Evolutionary conservation across 1,140 invertebrate genomes (phyloP).

Genomic region (Zaprionus davidi): DNA sequence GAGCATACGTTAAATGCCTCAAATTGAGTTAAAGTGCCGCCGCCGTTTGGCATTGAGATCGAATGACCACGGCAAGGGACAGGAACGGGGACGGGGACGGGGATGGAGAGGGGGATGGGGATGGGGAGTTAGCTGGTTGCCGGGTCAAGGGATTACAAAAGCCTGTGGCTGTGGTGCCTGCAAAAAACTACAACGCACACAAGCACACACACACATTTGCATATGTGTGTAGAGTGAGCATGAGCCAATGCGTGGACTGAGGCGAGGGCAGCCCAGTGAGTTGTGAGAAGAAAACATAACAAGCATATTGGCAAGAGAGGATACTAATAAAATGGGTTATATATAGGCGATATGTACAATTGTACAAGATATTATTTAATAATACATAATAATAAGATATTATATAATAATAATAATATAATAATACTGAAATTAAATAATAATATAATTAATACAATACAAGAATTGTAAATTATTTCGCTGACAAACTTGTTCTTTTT

Average conservation of each 20-base stretch:
- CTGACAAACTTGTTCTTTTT: no score
- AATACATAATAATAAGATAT: no score
- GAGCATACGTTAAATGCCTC: slow-evolving; percentile 84
- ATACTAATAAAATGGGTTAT: background rate
- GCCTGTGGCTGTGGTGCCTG: slow-evolving; percentile 59
- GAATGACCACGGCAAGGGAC: slow-evolving; percentile 16
- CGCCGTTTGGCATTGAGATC: slow-evolving; percentile 55
- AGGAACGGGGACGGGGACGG: background rate
- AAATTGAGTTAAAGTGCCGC: slow-evolving; percentile 83
- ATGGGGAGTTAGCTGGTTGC: background rate
- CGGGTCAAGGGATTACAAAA: slow-evolving; percentile 55
- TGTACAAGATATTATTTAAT: no score
- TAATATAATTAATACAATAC: no score
- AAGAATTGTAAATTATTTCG: background rate
- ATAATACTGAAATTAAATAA: no score
- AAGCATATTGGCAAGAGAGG: background rate
- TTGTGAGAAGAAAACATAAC: background rate
- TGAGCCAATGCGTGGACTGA: background rate
- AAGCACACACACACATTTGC: background rate
- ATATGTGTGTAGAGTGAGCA: slow-evolving; percentile 26
- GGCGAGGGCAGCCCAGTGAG: background rate
- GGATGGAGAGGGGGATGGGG: no score
- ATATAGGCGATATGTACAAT: background rate
- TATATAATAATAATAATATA: no score
- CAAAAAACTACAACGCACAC: slow-evolving; percentile 47